These are phyloP conservation scores for Parelbella ahira DNA, from an alignment of 2,888 invertebrate species.

Conservation along the genomic window DNA sequence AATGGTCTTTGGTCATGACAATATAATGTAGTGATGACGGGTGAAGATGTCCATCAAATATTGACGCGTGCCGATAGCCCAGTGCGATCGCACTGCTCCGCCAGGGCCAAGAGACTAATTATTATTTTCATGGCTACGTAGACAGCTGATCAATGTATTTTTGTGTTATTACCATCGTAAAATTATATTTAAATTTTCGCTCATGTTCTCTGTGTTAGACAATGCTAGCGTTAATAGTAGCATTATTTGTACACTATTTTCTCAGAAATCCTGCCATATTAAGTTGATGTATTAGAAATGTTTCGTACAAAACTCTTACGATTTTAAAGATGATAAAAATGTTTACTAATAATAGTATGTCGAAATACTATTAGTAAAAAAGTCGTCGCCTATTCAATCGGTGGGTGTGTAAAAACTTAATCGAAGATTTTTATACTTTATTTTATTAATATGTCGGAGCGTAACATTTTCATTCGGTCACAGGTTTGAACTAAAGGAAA, in stretches of 20 bases:
- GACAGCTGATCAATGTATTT: slow-evolving; percentile 44
- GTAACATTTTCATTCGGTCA: slow-evolving; percentile 64
- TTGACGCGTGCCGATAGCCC: slow-evolving; percentile 71
- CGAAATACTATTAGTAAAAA: too few relatives aligned
- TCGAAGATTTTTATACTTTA: slow-evolving; percentile 36
- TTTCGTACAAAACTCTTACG: too few relatives aligned
- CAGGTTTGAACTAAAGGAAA: slow-evolving; percentile 69
- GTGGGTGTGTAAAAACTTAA: too few relatives aligned
- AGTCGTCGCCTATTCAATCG: too few relatives aligned
- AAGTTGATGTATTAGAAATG: too few relatives aligned
- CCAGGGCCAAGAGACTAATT: slow-evolving; percentile 61
- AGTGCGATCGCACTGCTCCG: slow-evolving; percentile 46
- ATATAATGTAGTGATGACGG: slow-evolving; percentile 69
- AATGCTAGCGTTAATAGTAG: too few relatives aligned
- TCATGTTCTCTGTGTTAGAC: slow-evolving; percentile 25
- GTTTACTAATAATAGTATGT: too few relatives aligned
- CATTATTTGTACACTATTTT: too few relatives aligned
- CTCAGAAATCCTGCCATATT: too few relatives aligned
- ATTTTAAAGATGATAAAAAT: too few relatives aligned
- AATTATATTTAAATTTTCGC: slow-evolving; percentile 28
- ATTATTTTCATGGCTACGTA: slow-evolving; percentile 56
- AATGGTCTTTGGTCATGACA: slow-evolving; percentile 41
- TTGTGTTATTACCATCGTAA: slow-evolving; percentile 28
- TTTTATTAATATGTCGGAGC: slow-evolving; percentile 51
- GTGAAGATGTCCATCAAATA: slow-evolving; percentile 73